phyloP scores from a whole-genome alignment of 2,888 invertebrate genomes.

The Sceliomorpha sp. region DNA sequence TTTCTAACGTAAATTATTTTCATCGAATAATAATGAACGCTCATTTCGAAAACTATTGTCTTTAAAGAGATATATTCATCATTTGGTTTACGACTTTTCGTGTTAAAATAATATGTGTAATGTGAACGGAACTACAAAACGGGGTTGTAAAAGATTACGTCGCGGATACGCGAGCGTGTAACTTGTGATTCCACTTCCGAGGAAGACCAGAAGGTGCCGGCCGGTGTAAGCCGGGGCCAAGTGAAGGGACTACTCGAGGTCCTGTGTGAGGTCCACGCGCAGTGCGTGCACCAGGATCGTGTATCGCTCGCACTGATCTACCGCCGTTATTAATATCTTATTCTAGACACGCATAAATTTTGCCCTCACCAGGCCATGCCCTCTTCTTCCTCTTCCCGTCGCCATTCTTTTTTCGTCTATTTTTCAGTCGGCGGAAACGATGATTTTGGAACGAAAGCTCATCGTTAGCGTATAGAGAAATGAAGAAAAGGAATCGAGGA shows the following conservation, averaged over 20 bases:
- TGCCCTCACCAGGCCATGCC: too few species aligned
- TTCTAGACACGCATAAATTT: constrained; percentile 63
- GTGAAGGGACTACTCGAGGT: too few species aligned
- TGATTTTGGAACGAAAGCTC: too few species aligned
- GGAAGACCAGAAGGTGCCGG: constrained; percentile 55
- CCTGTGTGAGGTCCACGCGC: constrained; percentile 59
- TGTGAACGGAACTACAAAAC: constrained; percentile 39
- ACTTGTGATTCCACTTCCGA: constrained; percentile 21
- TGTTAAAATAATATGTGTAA: constrained; percentile 59
- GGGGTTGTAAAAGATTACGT: constrained; percentile 60
- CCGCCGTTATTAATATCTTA: constrained; percentile 68
- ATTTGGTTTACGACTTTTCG: constrained; percentile 60
- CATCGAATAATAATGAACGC: too few species aligned
- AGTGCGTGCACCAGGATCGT: constrained; percentile 57
- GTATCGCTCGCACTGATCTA: constrained; percentile 64
- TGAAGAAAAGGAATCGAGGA: too few species aligned
- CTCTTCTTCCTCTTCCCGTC: constrained; percentile 31
- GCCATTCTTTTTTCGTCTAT: constrained; percentile 22
- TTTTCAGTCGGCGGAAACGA: too few species aligned
- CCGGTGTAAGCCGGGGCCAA: too few species aligned
- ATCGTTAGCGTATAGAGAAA: too few species aligned
- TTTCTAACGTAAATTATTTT: too few species aligned
- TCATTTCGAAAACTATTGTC: background rate
- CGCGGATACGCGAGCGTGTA: constrained; percentile 56
- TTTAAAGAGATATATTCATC: constrained; percentile 60